phyloP scores from a whole-genome alignment of 1,140 invertebrate species.

The Drosophila athabasca region DNA sequence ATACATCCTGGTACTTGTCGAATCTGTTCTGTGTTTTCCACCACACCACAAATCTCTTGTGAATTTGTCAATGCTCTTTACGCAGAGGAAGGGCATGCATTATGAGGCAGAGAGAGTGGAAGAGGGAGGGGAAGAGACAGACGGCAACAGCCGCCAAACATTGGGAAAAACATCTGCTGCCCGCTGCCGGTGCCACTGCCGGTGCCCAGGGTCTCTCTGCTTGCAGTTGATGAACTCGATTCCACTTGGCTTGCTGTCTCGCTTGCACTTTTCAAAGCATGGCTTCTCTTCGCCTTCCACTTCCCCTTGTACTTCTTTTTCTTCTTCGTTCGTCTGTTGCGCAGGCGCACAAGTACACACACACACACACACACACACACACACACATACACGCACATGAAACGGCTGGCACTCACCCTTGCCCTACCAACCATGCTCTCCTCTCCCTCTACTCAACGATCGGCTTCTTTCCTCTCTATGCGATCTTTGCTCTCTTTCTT shows the following conservation, averaged over 20 bases:
- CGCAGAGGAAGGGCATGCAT: slow-evolving; percentile 1
- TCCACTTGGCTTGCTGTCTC: slow-evolving; percentile 35
- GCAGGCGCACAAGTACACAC: slow-evolving; percentile 72
- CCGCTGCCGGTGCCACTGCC: too few relatives aligned
- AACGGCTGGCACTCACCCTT: slow-evolving; percentile 36
- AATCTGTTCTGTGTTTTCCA: neutral
- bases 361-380: slow-evolving; percentile 1
- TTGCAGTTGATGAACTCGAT: slow-evolving; percentile 81
- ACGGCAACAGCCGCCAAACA: slow-evolving; percentile 73
- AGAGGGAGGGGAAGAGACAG: slow-evolving; percentile 16
- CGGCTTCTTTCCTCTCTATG: slow-evolving; percentile 7
- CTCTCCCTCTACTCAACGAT: slow-evolving; percentile 4
- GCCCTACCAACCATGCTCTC: neutral
- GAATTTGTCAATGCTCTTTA: slow-evolving; percentile 27
- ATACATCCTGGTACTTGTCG: too few relatives aligned
- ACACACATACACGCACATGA: slow-evolving; percentile 3
- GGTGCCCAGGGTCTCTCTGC: slow-evolving; percentile 26
- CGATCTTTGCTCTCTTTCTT: neutral
- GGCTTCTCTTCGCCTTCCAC: slow-evolving; percentile 25
- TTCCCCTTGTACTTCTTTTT: too few relatives aligned
- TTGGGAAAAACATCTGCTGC: slow-evolving; percentile 76
- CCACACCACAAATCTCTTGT: slow-evolving; percentile 34
- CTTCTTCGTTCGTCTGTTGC: slow-evolving; percentile 63
- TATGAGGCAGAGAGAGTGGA: neutral
- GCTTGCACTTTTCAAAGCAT: slow-evolving; percentile 22